phyloP scores from a whole-genome alignment of 2,888 invertebrate species.

The Melieria picta region DNA sequence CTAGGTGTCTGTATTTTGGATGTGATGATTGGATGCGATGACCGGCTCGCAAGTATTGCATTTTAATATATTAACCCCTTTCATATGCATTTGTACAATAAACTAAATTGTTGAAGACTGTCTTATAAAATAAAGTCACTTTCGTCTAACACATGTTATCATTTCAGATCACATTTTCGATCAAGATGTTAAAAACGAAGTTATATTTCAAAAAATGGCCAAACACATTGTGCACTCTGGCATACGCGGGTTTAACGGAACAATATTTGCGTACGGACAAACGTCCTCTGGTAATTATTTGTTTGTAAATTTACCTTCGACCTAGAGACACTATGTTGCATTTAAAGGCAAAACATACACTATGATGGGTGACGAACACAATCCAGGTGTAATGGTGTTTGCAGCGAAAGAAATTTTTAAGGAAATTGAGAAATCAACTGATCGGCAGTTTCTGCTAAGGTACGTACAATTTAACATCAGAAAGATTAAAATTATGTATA shows the following conservation, averaged over 20 bases:
- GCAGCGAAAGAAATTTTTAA: slow-evolving; percentile 78
- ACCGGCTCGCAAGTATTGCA: no score
- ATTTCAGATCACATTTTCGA: slow-evolving; percentile 80
- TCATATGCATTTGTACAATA: neutral
- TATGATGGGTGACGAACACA: slow-evolving; percentile 77
- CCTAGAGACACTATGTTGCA: neutral
- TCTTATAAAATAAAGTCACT: neutral
- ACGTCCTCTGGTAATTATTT: slow-evolving; percentile 78
- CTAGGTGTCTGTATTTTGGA: no score
- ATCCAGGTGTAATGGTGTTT: slow-evolving; percentile 80
- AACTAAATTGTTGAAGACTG: neutral
- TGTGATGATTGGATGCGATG: no score
- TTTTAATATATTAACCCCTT: neutral
- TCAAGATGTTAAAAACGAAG: slow-evolving; percentile 69
- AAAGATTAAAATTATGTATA: neutral
- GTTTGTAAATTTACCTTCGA: neutral
- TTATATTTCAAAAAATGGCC: slow-evolving; percentile 75
- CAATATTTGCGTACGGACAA: slow-evolving; percentile 92
- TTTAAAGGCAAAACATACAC: slow-evolving; percentile 77
- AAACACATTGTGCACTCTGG: slow-evolving; percentile 78
- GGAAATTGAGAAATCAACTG: slow-evolving; percentile 70
- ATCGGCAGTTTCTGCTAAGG: slow-evolving; percentile 78
- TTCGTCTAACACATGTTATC: slow-evolving; percentile 19
- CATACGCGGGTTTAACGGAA: slow-evolving; percentile 82
- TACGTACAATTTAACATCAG: slow-evolving; percentile 22